Conservation (phyloP, 2,113 vertebrate species). For the Mormyrus lacerda region DNA sequence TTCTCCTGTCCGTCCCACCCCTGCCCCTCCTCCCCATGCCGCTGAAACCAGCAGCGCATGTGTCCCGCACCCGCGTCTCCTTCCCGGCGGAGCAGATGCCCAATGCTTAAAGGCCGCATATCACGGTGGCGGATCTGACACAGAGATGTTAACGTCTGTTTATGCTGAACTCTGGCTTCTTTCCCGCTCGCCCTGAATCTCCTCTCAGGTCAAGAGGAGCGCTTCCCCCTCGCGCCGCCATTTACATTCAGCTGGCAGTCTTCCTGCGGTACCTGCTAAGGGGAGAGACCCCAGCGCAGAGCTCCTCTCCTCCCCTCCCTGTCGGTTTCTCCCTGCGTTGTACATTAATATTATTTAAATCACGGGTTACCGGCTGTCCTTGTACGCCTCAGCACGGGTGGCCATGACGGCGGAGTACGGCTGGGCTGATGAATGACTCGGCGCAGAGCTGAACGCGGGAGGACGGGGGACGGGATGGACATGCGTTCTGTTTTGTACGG, state of each 20-base stretch:
- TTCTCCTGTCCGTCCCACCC: background rate
- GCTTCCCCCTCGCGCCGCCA: too few relatives aligned
- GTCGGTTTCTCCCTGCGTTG: background rate
- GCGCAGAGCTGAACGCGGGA: background rate
- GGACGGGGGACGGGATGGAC: background rate
- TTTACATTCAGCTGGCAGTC: background rate
- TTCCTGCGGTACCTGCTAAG: slow-evolving; percentile 1
- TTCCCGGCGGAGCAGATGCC: background rate
- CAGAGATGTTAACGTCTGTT: background rate
- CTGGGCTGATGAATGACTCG: background rate
- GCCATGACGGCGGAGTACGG: background rate
- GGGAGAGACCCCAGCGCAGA: background rate
- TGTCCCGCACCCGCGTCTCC: background rate
- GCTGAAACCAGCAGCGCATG: background rate
- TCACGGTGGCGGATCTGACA: background rate
- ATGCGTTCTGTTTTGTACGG: background rate
- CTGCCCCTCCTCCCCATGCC: too few relatives aligned
- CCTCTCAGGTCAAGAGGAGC: background rate
- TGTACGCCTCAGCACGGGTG: background rate
- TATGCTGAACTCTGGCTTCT: background rate
- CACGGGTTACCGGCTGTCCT: background rate
- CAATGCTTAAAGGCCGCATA: background rate
- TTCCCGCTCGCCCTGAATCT: background rate
- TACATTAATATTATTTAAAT: background rate
- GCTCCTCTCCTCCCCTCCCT: background rate